Conservation (phyloP, 2,888 invertebrate genomes). For the Lepidochrysops patricia region DNA sequence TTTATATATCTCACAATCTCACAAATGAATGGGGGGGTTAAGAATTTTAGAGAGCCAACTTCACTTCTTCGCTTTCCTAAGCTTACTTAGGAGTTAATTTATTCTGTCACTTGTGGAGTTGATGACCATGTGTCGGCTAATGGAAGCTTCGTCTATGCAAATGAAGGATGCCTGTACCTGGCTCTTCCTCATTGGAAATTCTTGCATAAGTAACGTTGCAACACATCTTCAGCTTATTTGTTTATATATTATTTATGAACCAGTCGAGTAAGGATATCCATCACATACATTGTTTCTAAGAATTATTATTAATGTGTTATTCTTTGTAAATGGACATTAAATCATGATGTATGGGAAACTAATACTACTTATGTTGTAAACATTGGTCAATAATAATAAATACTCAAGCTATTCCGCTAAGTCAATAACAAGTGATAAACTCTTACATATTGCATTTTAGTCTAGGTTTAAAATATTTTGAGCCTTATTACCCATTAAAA, state of each 20-base stretch:
- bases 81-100: neutral
- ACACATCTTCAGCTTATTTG: neutral
- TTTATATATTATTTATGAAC: neutral
- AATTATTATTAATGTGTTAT: neutral
- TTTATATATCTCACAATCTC: no score
- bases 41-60: no score
- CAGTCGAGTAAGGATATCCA: neutral
- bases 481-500: no score
- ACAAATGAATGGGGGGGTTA: no score
- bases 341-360: neutral
- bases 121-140: neutral
- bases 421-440: no score
- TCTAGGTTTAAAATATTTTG: no score
- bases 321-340: neutral
- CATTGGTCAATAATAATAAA: no score
- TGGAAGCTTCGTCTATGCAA: slow-evolving; percentile 1
- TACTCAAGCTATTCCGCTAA: no score
- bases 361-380: neutral
- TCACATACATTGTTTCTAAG: neutral
- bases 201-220: slow-evolving; percentile 22
- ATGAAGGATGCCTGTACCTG: slow-evolving; percentile 7
- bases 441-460: no score
- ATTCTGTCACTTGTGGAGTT: neutral
- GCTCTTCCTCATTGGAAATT: slow-evolving; percentile 24
- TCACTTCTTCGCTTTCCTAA: no score